These are phyloP conservation scores for Megaustenia siamemsis DNA, from an alignment of 2,888 invertebrate species.

Conservation along the genomic window DNA sequence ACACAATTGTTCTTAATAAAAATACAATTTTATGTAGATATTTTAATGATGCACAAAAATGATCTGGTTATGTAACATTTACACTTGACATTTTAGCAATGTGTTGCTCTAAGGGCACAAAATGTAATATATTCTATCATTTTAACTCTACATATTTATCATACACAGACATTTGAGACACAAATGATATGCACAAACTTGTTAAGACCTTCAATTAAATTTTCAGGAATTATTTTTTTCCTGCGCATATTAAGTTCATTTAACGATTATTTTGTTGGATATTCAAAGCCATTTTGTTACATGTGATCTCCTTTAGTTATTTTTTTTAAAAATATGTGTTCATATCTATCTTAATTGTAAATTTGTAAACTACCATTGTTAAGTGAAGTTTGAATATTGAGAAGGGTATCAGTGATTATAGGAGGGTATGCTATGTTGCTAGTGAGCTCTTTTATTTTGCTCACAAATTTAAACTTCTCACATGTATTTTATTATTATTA, in stretches of 20 bases:
- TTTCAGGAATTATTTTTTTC: too few relatives aligned
- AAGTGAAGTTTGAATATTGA: neutral
- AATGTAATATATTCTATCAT: too few relatives aligned
- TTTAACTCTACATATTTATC: too few relatives aligned
- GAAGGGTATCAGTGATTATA: neutral
- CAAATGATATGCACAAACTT: neutral
- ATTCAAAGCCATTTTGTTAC: constrained; percentile 71
- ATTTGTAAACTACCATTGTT: neutral
- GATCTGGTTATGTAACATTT: neutral
- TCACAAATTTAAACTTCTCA: neutral
- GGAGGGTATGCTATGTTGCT: neutral
- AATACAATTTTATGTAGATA: neutral
- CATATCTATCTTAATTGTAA: neutral
- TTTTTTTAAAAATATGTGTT: constrained; percentile 51
- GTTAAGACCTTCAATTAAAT: too few relatives aligned
- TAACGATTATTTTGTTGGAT: neutral
- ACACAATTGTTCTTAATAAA: too few relatives aligned
- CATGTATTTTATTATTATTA: constrained; percentile 19
- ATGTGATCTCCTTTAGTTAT: constrained; percentile 69
- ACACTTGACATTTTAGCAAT: too few relatives aligned
- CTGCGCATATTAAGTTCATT: neutral
- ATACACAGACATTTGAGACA: too few relatives aligned
- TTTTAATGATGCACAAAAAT: too few relatives aligned
- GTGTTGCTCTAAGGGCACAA: too few relatives aligned
- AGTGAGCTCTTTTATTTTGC: neutral